Conservation (phyloP, 2,113 vertebrate genomes). For the Hippocampus zosterae region DNA sequence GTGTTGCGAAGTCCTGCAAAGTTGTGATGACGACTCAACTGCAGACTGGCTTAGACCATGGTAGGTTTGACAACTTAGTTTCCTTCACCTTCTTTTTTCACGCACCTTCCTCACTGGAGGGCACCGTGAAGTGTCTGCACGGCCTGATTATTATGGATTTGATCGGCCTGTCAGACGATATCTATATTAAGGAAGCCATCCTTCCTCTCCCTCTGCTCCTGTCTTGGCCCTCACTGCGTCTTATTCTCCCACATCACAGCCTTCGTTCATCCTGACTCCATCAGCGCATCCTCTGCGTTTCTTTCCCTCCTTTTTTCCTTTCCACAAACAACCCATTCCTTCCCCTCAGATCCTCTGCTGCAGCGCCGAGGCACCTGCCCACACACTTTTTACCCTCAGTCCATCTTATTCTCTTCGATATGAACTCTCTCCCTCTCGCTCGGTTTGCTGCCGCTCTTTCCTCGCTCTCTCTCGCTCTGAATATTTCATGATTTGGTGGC, state of each 20-base stretch:
- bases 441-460: constrained; percentile 26
- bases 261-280: constrained; percentile 29
- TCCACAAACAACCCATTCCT: constrained; percentile 39
- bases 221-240: constrained; percentile 29
- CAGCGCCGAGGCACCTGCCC: constrained; percentile 36
- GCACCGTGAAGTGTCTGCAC: constrained; percentile 24
- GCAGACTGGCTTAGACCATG: constrained; percentile 35
- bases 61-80: constrained; percentile 37
- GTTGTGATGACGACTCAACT: constrained; percentile 45
- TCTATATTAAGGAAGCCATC: constrained; percentile 34
- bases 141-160: constrained; percentile 47
- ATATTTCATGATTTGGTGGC: constrained; percentile 90
- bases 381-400: constrained; percentile 36
- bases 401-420: constrained; percentile 44
- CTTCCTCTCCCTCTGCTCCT: constrained; percentile 16
- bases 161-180: constrained; percentile 39
- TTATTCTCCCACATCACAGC: constrained; percentile 10
- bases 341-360: constrained; percentile 33
- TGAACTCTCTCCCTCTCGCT: constrained; percentile 44
- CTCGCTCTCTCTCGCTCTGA: constrained; percentile 65
- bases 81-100: constrained; percentile 36
- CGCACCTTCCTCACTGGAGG: constrained; percentile 32
- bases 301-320: constrained; percentile 15
- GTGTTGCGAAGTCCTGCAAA: constrained; percentile 35
- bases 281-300: constrained; percentile 26